Evolutionary conservation across 2,797 vertebrate species (phyloP).

Genomic region (Falco berigora): DNA sequence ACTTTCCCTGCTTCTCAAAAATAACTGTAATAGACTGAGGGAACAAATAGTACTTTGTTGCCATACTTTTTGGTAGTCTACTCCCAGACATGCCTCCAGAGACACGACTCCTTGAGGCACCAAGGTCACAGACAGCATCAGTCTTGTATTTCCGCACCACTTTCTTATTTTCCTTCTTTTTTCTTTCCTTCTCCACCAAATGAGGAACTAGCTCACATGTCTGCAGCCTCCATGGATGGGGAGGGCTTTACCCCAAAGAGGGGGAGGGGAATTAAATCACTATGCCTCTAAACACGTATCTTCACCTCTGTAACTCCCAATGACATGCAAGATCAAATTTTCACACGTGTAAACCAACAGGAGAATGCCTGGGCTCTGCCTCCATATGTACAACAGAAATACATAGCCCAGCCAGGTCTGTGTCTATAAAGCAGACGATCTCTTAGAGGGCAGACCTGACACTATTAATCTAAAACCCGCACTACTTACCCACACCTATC

Average conservation of each 20-base stretch:
- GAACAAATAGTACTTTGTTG: neutral
- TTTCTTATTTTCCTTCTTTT: neutral
- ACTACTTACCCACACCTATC: neutral
- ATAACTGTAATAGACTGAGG: neutral
- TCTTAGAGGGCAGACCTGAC: neutral
- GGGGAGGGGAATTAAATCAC: neutral
- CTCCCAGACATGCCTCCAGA: neutral
- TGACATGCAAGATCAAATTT: neutral
- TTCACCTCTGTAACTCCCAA: neutral
- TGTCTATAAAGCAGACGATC: neutral
- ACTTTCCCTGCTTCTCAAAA: neutral
- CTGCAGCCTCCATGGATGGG: neutral
- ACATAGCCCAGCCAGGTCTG: neutral
- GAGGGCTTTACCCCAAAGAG: neutral
- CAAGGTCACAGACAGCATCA: constrained; percentile 10
- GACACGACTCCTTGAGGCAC: neutral
- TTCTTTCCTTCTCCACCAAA: neutral
- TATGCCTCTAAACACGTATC: neutral
- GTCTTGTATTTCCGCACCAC: neutral
- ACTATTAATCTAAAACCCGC: neutral
- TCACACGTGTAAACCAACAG: neutral
- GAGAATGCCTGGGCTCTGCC: neutral
- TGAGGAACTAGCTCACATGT: neutral
- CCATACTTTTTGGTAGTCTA: neutral
- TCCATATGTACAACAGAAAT: accelerated